Evolutionary conservation across 2,113 vertebrate genomes (phyloP).

Genomic region (Trachemys scripta): DNA sequence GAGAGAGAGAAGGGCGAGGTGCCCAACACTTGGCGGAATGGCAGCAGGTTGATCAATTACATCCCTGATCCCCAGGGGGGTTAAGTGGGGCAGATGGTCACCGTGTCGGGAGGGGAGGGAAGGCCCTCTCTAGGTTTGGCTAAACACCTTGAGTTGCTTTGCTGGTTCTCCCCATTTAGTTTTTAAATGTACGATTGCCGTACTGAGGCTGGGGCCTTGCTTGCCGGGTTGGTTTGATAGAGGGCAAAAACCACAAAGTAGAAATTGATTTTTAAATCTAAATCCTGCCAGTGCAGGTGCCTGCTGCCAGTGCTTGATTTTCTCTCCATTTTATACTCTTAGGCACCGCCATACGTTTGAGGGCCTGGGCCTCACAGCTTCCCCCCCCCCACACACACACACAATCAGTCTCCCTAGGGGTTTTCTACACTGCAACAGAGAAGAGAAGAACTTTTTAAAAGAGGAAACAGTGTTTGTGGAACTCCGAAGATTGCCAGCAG

Average conservation of each 20-base stretch:
- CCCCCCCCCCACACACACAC: no score
- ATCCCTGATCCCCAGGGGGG: not conserved
- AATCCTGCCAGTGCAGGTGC: not conserved
- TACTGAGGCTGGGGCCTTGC: not conserved
- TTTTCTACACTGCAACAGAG: not conserved
- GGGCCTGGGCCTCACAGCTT: not conserved
- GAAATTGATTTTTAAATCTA: not conserved
- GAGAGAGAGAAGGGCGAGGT: not conserved
- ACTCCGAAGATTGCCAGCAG: not conserved
- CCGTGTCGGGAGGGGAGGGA: accelerated
- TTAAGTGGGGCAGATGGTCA: not conserved
- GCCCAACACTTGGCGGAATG: not conserved
- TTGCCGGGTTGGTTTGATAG: not conserved
- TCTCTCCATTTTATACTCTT: not conserved
- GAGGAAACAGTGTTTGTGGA: no score
- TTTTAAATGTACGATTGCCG: not conserved
- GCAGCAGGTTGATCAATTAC: not conserved
- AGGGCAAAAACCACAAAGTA: not conserved
- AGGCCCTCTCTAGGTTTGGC: not conserved
- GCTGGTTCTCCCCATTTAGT: not conserved
- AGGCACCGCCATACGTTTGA: no score
- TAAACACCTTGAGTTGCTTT: not conserved
- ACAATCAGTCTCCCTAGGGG: no score
- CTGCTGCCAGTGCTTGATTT: not conserved
- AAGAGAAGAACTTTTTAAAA: not conserved